phyloP scores from a whole-genome alignment of 2,113 vertebrate species.

The Pseudopipra pipra region DNA sequence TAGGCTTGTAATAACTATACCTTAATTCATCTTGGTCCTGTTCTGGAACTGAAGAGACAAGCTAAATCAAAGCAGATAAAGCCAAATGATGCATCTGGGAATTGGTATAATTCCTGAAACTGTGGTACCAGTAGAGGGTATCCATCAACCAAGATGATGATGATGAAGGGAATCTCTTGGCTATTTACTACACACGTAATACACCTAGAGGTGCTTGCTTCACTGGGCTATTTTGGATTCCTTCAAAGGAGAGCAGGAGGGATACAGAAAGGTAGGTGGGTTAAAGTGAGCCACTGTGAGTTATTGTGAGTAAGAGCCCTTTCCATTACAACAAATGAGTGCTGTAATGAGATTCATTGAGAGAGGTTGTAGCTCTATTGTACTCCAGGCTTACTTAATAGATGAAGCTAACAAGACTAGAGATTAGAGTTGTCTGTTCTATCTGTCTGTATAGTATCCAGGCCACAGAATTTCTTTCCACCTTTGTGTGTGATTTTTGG shows the following conservation, averaged over 20 bases:
- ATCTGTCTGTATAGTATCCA: background rate
- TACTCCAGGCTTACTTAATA: slow-evolving; percentile 21
- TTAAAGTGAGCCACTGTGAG: slow-evolving; percentile 8
- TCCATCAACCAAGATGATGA: background rate
- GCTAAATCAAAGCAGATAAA: background rate
- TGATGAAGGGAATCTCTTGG: background rate
- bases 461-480: background rate
- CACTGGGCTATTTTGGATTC: background rate
- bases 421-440: slow-evolving; percentile 1
- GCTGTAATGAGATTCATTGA: slow-evolving; percentile 18
- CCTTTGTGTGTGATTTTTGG: background rate
- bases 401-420: slow-evolving; percentile 14
- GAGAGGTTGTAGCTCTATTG: slow-evolving; percentile 22
- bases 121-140: background rate
- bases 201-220: background rate
- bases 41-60: background rate
- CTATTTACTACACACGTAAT: background rate
- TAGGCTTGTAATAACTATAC: background rate
- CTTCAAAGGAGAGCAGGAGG: background rate
- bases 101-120: background rate
- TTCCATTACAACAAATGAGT: slow-evolving; percentile 23
- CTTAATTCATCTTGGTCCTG: background rate
- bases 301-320: background rate
- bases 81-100: background rate
- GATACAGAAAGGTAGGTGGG: background rate